Evolutionary conservation across 2,888 invertebrate genomes (phyloP).

Genomic region (Hipparchia sbordonii): DNA sequence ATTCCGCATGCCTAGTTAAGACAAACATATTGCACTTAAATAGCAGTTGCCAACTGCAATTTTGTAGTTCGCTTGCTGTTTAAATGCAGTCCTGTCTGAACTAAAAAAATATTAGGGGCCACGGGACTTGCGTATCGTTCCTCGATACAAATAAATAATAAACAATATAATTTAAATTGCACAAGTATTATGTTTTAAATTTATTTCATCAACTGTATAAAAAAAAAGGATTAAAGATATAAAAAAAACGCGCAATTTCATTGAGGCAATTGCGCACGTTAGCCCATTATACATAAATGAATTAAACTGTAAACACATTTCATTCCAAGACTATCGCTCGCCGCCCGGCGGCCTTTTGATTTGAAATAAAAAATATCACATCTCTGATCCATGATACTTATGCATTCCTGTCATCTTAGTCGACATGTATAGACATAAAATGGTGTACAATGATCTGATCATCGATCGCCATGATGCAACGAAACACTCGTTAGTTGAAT

Average conservation of each 20-base stretch:
- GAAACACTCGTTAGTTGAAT: slow-evolving; percentile 67
- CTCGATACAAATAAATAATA: slow-evolving; percentile 48
- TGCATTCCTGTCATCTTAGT: slow-evolving; percentile 68
- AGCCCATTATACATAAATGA: slow-evolving; percentile 39
- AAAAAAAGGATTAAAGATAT: too few relatives aligned
- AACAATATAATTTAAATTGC: slow-evolving; percentile 46
- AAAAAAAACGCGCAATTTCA: slow-evolving; percentile 40
- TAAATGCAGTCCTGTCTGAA: slow-evolving; percentile 37
- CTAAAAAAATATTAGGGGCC: slow-evolving; percentile 59
- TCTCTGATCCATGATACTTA: slow-evolving; percentile 73
- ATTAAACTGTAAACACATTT: slow-evolving; percentile 42
- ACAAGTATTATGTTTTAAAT: slow-evolving; percentile 28
- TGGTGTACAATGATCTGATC: slow-evolving; percentile 39
- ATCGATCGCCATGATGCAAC: slow-evolving; percentile 49
- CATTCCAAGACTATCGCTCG: slow-evolving; percentile 35
- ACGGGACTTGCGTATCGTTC: slow-evolving; percentile 71
- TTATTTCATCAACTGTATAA: slow-evolving; percentile 34
- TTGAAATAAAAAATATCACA: slow-evolving; percentile 77
- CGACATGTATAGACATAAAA: slow-evolving; percentile 45
- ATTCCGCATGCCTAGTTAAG: background rate
- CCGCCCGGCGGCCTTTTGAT: slow-evolving; percentile 41
- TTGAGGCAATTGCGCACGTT: slow-evolving; percentile 35
- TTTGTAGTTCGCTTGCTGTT: background rate
- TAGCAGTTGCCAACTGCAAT: background rate
- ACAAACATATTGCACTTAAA: background rate